phyloP scores from a whole-genome alignment of 2,888 invertebrate species.

The Euzetes globulus region DNA sequence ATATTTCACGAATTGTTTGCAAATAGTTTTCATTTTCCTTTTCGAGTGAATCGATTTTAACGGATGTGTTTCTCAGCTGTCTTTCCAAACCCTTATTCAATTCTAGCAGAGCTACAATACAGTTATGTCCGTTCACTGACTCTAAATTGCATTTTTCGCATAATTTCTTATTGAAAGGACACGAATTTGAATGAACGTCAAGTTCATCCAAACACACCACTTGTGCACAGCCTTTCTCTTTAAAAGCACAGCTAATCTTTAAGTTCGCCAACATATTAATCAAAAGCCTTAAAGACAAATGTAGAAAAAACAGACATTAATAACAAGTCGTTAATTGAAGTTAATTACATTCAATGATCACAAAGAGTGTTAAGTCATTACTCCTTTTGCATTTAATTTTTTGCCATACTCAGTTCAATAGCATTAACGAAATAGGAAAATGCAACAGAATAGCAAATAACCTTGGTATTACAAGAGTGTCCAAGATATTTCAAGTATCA shows the following conservation, averaged over 20 bases:
- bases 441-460: too few relatives aligned
- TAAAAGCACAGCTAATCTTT: background rate
- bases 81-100: background rate
- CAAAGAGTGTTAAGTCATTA: too few relatives aligned
- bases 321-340: background rate
- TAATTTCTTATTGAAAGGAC: background rate
- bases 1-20: background rate
- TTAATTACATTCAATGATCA: too few relatives aligned
- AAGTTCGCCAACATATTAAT: conserved; percentile 11
- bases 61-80: background rate
- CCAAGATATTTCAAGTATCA: too few relatives aligned
- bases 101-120: background rate
- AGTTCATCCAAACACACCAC: background rate
- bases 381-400: too few relatives aligned
- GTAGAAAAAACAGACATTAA: background rate
- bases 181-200: background rate
- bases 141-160: background rate
- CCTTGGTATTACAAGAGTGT: too few relatives aligned
- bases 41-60: background rate
- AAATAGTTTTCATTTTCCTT: conserved; percentile 9
- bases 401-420: too few relatives aligned
- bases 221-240: background rate
- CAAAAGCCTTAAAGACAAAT: background rate
- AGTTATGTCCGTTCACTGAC: background rate
- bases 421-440: too few relatives aligned